Evolutionary conservation across 2,888 invertebrate genomes (phyloP).

Genomic region (Bombylius discolor): DNA sequence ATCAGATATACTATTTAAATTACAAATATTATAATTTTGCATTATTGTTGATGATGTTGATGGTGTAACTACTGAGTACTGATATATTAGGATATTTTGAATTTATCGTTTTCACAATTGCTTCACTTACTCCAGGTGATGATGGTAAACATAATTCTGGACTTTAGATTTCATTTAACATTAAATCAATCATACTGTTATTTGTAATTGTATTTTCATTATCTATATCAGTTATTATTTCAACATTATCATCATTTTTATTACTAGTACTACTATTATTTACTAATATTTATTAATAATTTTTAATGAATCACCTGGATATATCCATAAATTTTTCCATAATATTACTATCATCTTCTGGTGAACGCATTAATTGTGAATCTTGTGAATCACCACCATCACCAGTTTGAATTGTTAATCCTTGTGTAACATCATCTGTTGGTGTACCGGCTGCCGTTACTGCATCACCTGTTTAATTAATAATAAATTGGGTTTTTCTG

Average conservation of each 20-base stretch:
- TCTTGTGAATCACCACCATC: no score
- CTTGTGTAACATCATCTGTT: no score
- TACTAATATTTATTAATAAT: constrained; percentile 34
- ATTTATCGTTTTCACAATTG: not conserved
- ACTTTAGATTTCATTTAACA: constrained; percentile 11
- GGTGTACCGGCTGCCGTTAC: no score
- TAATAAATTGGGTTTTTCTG: no score
- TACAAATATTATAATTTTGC: no score
- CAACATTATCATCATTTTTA: no score
- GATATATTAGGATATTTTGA: not conserved
- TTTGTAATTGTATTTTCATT: not conserved
- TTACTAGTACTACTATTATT: constrained; percentile 20
- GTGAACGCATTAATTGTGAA: constrained; percentile 35
- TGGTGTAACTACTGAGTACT: not conserved
- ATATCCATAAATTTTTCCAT: constrained; percentile 37
- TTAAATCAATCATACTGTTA: constrained; percentile 16
- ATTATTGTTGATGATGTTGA: not conserved
- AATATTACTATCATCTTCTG: constrained; percentile 34
- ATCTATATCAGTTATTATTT: not conserved
- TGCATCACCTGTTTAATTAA: no score
- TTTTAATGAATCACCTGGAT: constrained; percentile 34
- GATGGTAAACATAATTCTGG: not conserved
- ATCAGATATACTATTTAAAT: no score
- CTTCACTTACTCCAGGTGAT: not conserved
- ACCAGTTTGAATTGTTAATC: no score